A percentile compares a stretch with the other conserved stretches of the same genome.
These are phyloP conservation scores for Thelaira solivaga DNA, from an alignment of 2,888 invertebrate genomes.

Conservation along the genomic window DNA sequence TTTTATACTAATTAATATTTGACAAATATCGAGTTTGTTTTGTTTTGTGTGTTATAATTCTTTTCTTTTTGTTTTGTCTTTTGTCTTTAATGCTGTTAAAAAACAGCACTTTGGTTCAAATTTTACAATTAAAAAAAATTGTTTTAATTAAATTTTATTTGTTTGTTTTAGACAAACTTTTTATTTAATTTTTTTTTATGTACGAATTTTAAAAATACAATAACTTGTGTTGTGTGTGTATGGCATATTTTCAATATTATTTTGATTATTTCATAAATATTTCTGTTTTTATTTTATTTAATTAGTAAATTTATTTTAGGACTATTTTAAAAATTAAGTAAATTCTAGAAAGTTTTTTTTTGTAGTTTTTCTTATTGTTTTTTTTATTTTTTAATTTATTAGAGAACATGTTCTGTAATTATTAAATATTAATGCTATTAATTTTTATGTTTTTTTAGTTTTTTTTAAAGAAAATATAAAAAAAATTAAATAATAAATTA, in stretches of 20 bases:
- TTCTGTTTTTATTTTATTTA: constrained; percentile 61
- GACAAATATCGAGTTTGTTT: constrained; percentile 51
- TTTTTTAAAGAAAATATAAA: too few relatives aligned
- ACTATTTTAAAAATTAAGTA: constrained; percentile 61
- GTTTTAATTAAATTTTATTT: not conserved
- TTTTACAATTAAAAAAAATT: constrained; percentile 56
- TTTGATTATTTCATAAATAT: constrained; percentile 67
- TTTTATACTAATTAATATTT: constrained; percentile 56
- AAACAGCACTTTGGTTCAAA: constrained; percentile 20
- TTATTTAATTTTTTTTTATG: constrained; percentile 15
- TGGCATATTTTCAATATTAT: constrained; percentile 65
- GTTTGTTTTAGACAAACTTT: constrained; percentile 39
- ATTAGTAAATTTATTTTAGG: constrained; percentile 59
- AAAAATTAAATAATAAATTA: not conserved
- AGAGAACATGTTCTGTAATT: constrained; percentile 41
- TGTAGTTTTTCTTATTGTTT: constrained; percentile 55
- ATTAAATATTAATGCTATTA: constrained; percentile 33
- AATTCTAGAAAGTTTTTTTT: constrained; percentile 62
- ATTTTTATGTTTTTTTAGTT: not conserved
- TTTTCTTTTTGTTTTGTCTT: not conserved
- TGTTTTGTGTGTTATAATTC: too few relatives aligned
- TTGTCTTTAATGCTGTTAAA: constrained; percentile 33
- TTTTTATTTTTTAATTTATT: constrained; percentile 16
- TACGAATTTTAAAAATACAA: constrained; percentile 57
- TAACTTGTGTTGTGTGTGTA: constrained; percentile 52